Evolutionary conservation across 2,797 vertebrate species (phyloP), one percentile per base, ranked within the genome.

Genomic region (Scarus forsteni): DNA sequence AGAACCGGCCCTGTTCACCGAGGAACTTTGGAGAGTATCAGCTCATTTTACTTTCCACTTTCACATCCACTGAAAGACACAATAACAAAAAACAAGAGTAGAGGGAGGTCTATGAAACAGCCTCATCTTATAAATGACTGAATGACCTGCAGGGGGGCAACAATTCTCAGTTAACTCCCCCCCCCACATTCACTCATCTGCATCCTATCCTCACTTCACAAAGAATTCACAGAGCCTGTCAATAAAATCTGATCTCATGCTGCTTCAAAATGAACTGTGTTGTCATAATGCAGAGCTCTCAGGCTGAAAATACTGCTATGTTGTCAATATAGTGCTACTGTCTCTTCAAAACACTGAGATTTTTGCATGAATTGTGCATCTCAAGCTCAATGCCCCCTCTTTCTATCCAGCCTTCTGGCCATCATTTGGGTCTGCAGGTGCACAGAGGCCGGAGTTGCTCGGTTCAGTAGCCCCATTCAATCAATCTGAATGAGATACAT

Each of bases 401-500:
- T 84, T 65, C 55, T 70, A 55, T 73, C 70, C 60, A 75, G 65
- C 65, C 54, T 70, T 50, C 18, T 60, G 68, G 70, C 60, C 83
- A 79, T 89, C 80, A 57, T 79, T 85, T 75, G 77, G 82, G 66
- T 38, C 66, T 86, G 89, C 92, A 94, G 92, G 92, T 94, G 94
- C 92, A 58, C 75, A 81, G 89, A 87, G 90, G 86, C 85, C 84
- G 86, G 86, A 81, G 75, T 71, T 87, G 60, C 72, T 91, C 77
- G 90, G 89, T 93, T 94, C 92, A 92, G 89, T 93, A 86, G 85
- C 64, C 80, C 90, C 84, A 91, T 94, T 94, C 85, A 92, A 81
- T 83, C 18, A 43, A 77, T 66, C 76, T 94, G 90, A 93, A 92
- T 92, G 84, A 93, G 89, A 92, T 91, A 91, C 88, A 88, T 73